phyloP scores from a whole-genome alignment of 2,888 invertebrate species.

The Charanyca ferruginea region DNA sequence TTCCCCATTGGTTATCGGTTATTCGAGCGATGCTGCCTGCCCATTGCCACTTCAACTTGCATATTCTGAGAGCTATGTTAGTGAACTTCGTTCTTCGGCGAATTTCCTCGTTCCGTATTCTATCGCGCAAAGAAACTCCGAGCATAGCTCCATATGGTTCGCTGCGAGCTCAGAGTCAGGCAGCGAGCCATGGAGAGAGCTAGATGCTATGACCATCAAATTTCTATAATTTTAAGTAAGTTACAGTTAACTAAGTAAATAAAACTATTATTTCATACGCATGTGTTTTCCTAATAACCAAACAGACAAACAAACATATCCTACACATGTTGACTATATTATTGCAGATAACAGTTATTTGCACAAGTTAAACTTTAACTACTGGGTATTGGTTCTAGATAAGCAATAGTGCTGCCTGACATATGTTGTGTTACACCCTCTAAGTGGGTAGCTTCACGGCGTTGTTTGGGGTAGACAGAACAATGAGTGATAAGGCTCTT shows the following conservation, averaged over 20 bases:
- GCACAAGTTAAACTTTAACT: slow-evolving; percentile 56
- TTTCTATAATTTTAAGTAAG: too few species aligned
- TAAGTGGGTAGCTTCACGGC: slow-evolving; percentile 34
- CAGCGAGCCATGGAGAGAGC: too few species aligned
- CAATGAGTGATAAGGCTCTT: slow-evolving; percentile 24
- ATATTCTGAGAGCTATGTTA: too few species aligned
- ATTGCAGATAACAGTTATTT: slow-evolving; percentile 57
- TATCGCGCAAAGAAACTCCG: too few species aligned
- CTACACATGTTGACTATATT: slow-evolving; percentile 56
- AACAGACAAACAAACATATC: slow-evolving; percentile 48
- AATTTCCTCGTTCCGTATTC: too few species aligned
- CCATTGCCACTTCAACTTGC: too few species aligned
- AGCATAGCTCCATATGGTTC: too few species aligned
- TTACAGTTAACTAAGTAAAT: neutral
- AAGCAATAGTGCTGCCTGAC: slow-evolving; percentile 36
- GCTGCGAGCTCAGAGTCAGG: too few species aligned
- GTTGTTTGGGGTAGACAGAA: slow-evolving; percentile 19
- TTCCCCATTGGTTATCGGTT: too few species aligned
- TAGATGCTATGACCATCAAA: too few species aligned
- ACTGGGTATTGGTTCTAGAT: slow-evolving; percentile 57
- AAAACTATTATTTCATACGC: slow-evolving; percentile 7
- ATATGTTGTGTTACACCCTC: slow-evolving; percentile 49
- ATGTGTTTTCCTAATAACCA: slow-evolving; percentile 33
- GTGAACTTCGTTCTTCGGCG: too few species aligned
- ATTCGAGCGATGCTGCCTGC: too few species aligned